Evolutionary conservation across 2,797 vertebrate species (phyloP).

Genomic region (Acipenser oxyrinchus): DNA sequence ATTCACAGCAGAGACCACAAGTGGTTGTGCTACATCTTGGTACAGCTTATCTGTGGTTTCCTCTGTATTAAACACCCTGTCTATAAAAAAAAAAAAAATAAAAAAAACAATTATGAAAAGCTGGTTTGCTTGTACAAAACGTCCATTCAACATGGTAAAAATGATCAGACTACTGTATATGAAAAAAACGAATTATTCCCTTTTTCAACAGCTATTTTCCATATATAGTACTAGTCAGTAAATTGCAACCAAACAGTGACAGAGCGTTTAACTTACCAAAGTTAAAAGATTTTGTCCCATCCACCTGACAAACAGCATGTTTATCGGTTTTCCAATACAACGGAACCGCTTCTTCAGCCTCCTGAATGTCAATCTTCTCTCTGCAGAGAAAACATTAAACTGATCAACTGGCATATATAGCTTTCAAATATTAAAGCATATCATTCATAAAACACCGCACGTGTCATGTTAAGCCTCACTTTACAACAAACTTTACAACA

Average conservation of each 20-base stretch:
- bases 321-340: conserved; percentile 72
- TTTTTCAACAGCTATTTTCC: too few species aligned
- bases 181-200: too few species aligned
- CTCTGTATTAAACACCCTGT: conserved; percentile 73
- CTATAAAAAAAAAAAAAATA: conserved; percentile 48
- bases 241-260: background rate
- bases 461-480: background rate
- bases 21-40: conserved; percentile 75
- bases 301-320: conserved; percentile 68
- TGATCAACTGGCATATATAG: background rate
- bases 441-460: background rate
- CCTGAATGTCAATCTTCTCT: conserved; percentile 4
- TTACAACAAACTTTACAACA: background rate
- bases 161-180: too few species aligned
- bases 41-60: conserved; percentile 79
- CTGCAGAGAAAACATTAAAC: background rate
- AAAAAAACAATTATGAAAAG: background rate
- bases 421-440: background rate
- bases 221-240: too few species aligned
- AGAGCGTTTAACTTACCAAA: conserved; percentile 65
- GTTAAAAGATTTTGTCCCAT: conserved; percentile 74
- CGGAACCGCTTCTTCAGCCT: conserved; percentile 40
- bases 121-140: background rate
- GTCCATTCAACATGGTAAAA: too few species aligned
- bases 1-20: conserved; percentile 78